A percentile compares a stretch with the other conserved stretches of the same genome.
phyloP scores from a whole-genome alignment of 2,797 vertebrate genomes.

The Menidia menidia region DNA sequence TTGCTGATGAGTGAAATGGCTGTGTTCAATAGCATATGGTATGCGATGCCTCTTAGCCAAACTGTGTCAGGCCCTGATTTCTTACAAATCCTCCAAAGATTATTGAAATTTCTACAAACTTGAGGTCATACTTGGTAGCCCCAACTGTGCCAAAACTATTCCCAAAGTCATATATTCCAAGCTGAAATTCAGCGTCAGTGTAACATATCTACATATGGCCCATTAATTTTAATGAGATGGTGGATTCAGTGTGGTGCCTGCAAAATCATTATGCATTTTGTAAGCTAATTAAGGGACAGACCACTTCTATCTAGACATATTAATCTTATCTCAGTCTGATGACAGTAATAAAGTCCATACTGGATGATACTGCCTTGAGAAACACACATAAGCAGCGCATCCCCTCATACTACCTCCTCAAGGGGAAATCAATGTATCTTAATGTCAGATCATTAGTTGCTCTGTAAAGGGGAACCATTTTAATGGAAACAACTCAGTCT shows the following conservation, averaged over 20 bases:
- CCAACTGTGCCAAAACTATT: conserved; percentile 6
- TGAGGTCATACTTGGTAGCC: conserved; percentile 16
- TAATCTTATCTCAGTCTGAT: conserved; percentile 38
- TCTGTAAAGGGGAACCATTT: conserved; percentile 68
- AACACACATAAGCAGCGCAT: conserved; percentile 53
- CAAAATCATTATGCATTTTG: conserved; percentile 21
- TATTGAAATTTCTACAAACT: conserved; percentile 33
- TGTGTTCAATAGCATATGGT: conserved; percentile 77
- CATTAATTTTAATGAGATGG: conserved; percentile 5
- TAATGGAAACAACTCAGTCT: conserved; percentile 72
- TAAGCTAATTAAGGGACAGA: conserved; percentile 25
- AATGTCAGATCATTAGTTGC: conserved; percentile 79
- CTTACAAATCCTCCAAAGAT: conserved; percentile 64
- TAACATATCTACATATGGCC: conserved; percentile 1
- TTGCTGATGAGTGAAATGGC: conserved; percentile 73
- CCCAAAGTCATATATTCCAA: not conserved
- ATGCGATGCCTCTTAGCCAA: conserved; percentile 59
- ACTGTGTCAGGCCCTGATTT: conserved; percentile 62
- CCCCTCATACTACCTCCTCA: conserved; percentile 48
- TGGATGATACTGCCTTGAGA: conserved; percentile 50
- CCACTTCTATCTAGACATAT: conserved; percentile 23
- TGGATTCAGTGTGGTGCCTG: not conserved
- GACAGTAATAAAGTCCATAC: conserved; percentile 39
- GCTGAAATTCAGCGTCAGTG: conserved; percentile 11
- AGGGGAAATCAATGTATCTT: conserved; percentile 79